A percentile compares a stretch with the other conserved stretches of the same genome.
phyloP scores from a whole-genome alignment of 2,888 invertebrate genomes.

The Hypena proboscidalis region DNA sequence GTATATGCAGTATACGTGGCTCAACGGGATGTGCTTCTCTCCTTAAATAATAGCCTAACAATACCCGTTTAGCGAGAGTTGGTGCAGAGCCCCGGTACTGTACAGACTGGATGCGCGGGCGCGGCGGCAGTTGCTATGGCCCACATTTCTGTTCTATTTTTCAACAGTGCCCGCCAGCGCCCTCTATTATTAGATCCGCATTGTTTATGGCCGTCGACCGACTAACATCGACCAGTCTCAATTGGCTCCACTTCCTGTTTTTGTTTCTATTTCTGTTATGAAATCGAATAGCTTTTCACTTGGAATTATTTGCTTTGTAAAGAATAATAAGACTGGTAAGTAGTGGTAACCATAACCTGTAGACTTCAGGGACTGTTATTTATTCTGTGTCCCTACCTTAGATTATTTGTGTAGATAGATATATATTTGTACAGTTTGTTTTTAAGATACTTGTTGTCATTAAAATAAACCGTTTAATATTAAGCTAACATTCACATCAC shows the following conservation, averaged over 20 bases:
- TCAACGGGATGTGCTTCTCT: too few relatives aligned
- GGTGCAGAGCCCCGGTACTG: slow-evolving; percentile 23
- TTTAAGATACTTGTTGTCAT: too few relatives aligned
- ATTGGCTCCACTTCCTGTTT: slow-evolving; percentile 62
- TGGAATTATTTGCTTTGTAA: neutral
- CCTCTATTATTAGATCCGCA: slow-evolving; percentile 78
- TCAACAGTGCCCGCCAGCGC: slow-evolving; percentile 63
- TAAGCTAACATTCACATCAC: too few relatives aligned
- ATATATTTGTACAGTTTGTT: too few relatives aligned
- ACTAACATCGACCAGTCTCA: slow-evolving; percentile 59
- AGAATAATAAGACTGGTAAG: too few relatives aligned
- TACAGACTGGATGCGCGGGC: slow-evolving; percentile 55
- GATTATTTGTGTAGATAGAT: too few relatives aligned
- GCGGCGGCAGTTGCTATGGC: slow-evolving; percentile 73
- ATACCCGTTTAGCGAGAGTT: slow-evolving; percentile 11
- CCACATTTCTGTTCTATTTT: slow-evolving; percentile 80
- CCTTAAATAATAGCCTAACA: too few relatives aligned
- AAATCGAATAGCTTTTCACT: slow-evolving; percentile 22
- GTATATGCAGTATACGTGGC: too few relatives aligned
- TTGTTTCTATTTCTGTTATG: slow-evolving; percentile 43
- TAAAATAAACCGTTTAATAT: too few relatives aligned
- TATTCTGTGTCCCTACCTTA: too few relatives aligned
- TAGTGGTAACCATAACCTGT: too few relatives aligned
- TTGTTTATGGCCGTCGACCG: slow-evolving; percentile 74
- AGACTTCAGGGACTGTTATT: too few relatives aligned